Evolutionary conservation across 2,113 vertebrate species (phyloP), one percentile per base, ranked within the genome.

Genomic region (Loxodonta africana): DNA sequence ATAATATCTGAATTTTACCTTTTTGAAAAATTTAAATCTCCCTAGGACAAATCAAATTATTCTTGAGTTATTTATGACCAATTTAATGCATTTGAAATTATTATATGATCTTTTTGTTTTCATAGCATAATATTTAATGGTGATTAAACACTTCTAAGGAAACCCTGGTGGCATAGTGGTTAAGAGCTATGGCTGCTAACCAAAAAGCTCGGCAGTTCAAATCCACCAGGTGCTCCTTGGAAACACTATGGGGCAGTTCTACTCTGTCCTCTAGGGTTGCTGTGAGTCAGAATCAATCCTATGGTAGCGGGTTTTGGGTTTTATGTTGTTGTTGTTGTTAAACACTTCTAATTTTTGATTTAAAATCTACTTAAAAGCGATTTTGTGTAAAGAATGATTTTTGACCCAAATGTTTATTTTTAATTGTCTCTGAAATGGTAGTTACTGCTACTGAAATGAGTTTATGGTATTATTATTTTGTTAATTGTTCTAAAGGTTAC

Each of bases 401-500:
- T 86, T 87, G 26, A 87, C 28, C 25, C 41, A 57, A 85, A 51
- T 71, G 9, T 95, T 96, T 41, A 53, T 51, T 88, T 62, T 88
- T 90, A 57, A 81, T 92, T 84, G 14, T 62, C 11, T 8, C 60
- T 82, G 7, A 84, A 81, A 46, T 17, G 93, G n/a, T 86, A 73
- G 83, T 92, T 80, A 8, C 28, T 95, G 1, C 83, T 93, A 85
- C 46, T 94, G 87, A 96, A 96, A 92, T 74, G 0, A 92, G 63
- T 83, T 67, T 94, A 81, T 12, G 53, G 94, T 87, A 53, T 94
- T 94, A 10, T 5, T 57, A 17, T 41, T 23, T 6, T 48, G 11
- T 88, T 93, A 28, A 93, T 96, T 97, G 65, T 91, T 41, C 71
- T 96, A 46, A 95, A 99, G 99, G 96, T 98, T 99, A 73, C 99